Evolutionary conservation across 2,888 invertebrate species (phyloP).

Genomic region (Poecilus cupreus): DNA sequence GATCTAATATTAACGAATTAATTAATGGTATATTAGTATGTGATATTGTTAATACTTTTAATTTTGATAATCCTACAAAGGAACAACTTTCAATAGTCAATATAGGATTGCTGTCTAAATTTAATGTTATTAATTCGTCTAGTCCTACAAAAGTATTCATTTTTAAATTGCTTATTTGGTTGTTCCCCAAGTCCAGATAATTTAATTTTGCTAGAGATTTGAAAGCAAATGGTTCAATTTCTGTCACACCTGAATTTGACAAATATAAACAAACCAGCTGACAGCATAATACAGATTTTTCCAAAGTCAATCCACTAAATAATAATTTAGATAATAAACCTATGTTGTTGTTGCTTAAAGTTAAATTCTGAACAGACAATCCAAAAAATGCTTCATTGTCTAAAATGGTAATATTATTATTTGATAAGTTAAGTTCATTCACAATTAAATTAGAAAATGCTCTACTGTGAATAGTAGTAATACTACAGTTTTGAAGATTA

Average conservation of each 20-base stretch:
- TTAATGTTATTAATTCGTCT: constrained; percentile 15
- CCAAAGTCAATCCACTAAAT: constrained; percentile 3
- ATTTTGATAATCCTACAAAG: constrained; percentile 30
- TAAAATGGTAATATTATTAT: constrained; percentile 40
- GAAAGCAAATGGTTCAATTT: constrained; percentile 26
- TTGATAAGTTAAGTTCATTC: constrained; percentile 29
- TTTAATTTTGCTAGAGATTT: not conserved
- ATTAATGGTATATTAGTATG: constrained; percentile 22
- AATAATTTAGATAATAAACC: not conserved
- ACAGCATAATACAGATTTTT: not conserved
- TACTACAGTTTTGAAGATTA: not conserved
- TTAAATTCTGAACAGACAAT: constrained; percentile 22
- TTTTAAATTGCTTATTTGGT: constrained; percentile 16
- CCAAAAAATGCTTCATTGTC: constrained; percentile 24
- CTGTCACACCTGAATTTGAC: constrained; percentile 31
- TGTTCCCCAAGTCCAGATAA: constrained; percentile 30
- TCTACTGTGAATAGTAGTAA: not conserved
- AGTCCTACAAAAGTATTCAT: constrained; percentile 16
- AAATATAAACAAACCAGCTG: constrained; percentile 29
- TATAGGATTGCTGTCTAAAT: constrained; percentile 34
- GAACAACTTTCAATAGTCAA: not conserved
- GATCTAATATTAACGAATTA: constrained; percentile 14
- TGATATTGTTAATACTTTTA: constrained; percentile 23
- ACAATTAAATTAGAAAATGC: constrained; percentile 34
- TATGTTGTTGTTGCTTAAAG: constrained; percentile 28